Conservation (phyloP, 1,140 invertebrate species). For the Bilobella aurantiaca region DNA sequence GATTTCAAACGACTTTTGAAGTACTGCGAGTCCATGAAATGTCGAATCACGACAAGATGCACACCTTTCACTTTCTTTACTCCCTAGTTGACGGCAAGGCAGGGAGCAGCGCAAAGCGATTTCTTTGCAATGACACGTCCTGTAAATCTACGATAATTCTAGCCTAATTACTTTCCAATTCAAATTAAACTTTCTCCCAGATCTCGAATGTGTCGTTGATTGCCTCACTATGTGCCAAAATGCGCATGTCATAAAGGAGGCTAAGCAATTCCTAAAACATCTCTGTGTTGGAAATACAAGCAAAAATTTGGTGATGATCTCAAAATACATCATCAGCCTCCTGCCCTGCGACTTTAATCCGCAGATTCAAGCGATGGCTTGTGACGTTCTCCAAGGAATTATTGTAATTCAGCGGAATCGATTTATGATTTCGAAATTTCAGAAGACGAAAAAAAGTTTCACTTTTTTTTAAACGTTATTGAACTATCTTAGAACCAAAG, state of each 20-base stretch:
- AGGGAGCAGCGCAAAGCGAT: conserved; percentile 14
- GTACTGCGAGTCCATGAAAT: conserved; percentile 21
- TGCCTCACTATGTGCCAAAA: conserved; percentile 29
- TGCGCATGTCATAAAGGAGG: conserved; percentile 12
- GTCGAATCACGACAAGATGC: conserved; percentile 15
- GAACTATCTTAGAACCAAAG: conserved; percentile 11
- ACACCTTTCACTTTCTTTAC: conserved; percentile 20
- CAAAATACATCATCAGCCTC: conserved; percentile 24
- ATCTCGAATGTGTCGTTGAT: conserved; percentile 21
- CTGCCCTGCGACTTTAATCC: conserved; percentile 30
- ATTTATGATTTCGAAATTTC: neutral
- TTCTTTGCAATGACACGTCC: conserved; percentile 19
- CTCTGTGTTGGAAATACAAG: conserved; percentile 20
- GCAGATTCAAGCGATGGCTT: conserved; percentile 19
- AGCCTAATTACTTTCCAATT: neutral
- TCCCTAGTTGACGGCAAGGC: conserved; percentile 14
- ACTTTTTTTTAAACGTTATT: neutral
- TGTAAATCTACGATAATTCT: conserved; percentile 9
- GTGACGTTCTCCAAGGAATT: conserved; percentile 15
- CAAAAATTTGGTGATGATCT: conserved; percentile 12
- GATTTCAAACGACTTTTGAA: conserved; percentile 15
- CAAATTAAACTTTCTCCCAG: conserved; percentile 6
- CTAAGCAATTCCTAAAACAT: conserved; percentile 10
- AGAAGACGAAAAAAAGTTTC: neutral
- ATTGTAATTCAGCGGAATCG: conserved; percentile 13